phyloP scores from a whole-genome alignment of 2,797 vertebrate genomes.

The Podarcis siculus region DNA sequence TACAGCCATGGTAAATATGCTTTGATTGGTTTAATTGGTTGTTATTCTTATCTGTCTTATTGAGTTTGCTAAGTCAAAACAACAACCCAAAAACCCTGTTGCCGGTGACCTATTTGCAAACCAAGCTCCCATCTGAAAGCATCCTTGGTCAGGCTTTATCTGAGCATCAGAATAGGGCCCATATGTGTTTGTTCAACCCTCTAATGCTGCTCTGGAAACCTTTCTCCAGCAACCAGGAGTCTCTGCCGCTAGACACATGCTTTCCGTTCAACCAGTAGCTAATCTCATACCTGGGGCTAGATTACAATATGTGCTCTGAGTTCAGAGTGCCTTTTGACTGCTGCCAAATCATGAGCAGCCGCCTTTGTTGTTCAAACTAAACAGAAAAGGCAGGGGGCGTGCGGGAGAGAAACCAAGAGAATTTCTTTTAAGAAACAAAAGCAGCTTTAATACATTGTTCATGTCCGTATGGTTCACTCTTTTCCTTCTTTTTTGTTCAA shows the following conservation, averaged over 20 bases:
- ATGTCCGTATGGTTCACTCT: constrained; percentile 23
- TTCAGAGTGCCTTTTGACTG: constrained; percentile 53
- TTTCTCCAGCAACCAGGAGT: neutral
- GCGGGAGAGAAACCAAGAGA: constrained; percentile 18
- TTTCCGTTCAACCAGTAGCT: constrained; percentile 56
- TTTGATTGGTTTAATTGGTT: neutral
- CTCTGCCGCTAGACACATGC: constrained; percentile 6
- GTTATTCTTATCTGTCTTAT: neutral
- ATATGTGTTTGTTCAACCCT: constrained; percentile 21
- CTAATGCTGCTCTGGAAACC: constrained; percentile 15
- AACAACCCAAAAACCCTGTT: too few species aligned
- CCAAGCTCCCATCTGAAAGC: neutral
- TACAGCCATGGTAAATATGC: neutral
- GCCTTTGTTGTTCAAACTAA: constrained; percentile 34
- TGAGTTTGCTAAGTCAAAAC: neutral
- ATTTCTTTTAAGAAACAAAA: constrained; percentile 1
- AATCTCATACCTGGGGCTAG: constrained; percentile 57
- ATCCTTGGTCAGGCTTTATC: neutral
- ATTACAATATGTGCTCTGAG: constrained; percentile 22
- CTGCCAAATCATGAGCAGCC: constrained; percentile 57
- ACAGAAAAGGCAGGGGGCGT: neutral
- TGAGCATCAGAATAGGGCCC: constrained; percentile 38
- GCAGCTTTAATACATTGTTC: constrained; percentile 15
- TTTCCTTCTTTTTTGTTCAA: constrained; percentile 4
- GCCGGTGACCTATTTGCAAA: too few species aligned